Conservation (phyloP, 2,888 invertebrate genomes). For the Pterobdella sp. region DNA sequence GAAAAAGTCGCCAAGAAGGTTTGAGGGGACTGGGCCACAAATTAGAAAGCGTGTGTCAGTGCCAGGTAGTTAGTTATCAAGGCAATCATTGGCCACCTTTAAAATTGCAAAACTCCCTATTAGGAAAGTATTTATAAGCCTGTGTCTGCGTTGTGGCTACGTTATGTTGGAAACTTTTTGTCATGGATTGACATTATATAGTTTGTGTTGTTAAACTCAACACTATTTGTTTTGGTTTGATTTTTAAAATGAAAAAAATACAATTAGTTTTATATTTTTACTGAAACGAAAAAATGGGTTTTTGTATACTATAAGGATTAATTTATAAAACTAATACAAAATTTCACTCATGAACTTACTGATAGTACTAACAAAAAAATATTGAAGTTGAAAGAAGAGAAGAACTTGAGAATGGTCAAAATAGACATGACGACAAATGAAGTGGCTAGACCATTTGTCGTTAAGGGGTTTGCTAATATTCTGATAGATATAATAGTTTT, state of each 20-base stretch:
- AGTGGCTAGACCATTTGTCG: constrained; percentile 22
- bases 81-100: neutral
- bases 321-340: neutral
- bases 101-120: neutral
- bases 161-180: too few relatives aligned
- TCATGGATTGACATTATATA: too few relatives aligned
- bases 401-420: constrained; percentile 14
- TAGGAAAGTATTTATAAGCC: too few relatives aligned
- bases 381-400: constrained; percentile 25
- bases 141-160: too few relatives aligned
- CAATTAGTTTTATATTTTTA: too few relatives aligned
- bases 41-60: neutral
- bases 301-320: too few relatives aligned
- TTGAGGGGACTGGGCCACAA: too few relatives aligned
- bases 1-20: constrained; percentile 30
- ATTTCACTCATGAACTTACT: neutral
- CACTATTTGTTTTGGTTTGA: too few relatives aligned
- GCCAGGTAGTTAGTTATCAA: neutral
- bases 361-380: neutral
- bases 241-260: too few relatives aligned
- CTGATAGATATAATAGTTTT: neutral
- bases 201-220: too few relatives aligned
- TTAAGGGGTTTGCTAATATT: constrained; percentile 21
- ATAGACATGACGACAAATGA: constrained; percentile 29
- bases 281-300: too few relatives aligned